Evolutionary conservation across 2,888 invertebrate genomes (phyloP).

Genomic region (Limnephilus lunatus): DNA sequence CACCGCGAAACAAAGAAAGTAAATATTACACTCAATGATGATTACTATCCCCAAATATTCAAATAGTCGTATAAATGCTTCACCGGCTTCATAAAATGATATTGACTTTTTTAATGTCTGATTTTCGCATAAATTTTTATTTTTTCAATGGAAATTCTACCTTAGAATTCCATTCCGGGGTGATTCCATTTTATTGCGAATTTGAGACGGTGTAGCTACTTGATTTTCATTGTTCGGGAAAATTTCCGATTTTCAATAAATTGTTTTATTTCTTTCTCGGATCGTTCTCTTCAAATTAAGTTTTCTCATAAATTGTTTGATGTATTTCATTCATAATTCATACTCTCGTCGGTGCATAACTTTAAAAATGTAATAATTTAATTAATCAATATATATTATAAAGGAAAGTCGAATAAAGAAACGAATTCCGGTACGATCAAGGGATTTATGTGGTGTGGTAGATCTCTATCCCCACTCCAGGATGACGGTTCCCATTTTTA

Average conservation of each 20-base stretch:
- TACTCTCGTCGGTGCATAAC: too few species aligned
- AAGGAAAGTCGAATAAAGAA: too few species aligned
- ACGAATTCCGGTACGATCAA: too few species aligned
- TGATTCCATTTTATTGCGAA: background rate
- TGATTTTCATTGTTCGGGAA: background rate
- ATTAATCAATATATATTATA: too few species aligned
- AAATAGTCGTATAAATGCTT: background rate
- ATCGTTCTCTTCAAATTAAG: background rate
- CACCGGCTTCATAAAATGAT: background rate
- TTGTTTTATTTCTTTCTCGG: background rate
- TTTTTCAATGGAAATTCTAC: background rate
- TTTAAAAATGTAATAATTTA: too few species aligned
- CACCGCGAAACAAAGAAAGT: slow-evolving; percentile 4
- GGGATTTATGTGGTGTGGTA: too few species aligned
- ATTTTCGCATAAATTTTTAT: slow-evolving; percentile 12
- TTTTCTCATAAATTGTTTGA: background rate
- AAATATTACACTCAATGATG: background rate
- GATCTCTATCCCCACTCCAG: too few species aligned
- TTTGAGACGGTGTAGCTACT: background rate
- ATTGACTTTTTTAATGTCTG: background rate
- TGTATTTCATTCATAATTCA: background rate
- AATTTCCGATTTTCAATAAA: background rate
- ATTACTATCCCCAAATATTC: background rate
- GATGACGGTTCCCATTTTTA: too few species aligned
- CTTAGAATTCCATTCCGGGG: background rate